Evolutionary conservation across 2,797 vertebrate genomes (phyloP).

Genomic region (Catharus ustulatus): DNA sequence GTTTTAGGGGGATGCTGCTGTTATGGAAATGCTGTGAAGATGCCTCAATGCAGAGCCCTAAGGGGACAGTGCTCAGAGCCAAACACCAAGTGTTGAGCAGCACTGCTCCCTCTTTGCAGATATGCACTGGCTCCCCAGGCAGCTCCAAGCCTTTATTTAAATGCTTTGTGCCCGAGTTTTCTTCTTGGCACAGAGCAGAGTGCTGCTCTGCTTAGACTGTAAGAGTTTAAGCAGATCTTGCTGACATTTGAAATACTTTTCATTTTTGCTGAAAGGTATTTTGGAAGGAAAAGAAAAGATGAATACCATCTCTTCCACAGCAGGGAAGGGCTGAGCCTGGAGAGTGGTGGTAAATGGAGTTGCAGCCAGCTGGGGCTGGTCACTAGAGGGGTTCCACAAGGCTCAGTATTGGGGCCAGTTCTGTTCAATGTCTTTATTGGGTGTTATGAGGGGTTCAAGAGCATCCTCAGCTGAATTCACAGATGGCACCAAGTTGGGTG

Average conservation of each 20-base stretch:
- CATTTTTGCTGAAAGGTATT: conserved; percentile 36
- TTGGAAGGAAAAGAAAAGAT: conserved; percentile 14
- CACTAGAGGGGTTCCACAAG: background rate
- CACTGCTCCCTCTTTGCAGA: background rate
- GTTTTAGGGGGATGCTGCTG: background rate
- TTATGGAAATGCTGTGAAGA: background rate
- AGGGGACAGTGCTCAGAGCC: background rate
- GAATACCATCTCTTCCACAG: background rate
- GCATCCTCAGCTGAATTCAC: background rate
- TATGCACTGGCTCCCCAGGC: background rate
- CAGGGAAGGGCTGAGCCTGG: background rate
- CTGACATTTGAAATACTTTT: conserved; percentile 32
- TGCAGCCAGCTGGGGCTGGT: background rate
- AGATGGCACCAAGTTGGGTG: background rate
- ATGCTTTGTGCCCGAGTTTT: background rate
- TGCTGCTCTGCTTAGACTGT: background rate
- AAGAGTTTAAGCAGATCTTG: conserved; percentile 24
- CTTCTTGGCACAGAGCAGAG: conserved; percentile 12
- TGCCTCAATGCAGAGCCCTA: background rate
- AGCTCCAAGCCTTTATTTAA: background rate
- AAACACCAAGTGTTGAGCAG: background rate
- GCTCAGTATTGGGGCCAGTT: background rate
- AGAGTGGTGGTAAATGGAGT: background rate
- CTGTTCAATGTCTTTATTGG: background rate
- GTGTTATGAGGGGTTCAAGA: background rate